Evolutionary conservation across 2,888 invertebrate species (phyloP).

Genomic region (Deilephila elpenor): DNA sequence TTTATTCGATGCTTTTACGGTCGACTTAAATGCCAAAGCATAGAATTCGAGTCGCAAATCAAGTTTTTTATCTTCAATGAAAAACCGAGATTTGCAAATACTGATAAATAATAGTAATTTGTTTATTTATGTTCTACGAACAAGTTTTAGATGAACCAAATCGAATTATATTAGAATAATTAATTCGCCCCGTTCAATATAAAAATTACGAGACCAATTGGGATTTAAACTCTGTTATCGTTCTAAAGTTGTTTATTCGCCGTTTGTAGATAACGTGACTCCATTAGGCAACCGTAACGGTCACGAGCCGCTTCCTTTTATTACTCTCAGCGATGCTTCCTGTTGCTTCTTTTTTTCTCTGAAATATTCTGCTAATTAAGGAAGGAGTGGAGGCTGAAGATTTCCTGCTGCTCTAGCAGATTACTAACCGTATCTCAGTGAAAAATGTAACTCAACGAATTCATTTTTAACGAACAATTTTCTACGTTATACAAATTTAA

Average conservation of each 20-base stretch:
- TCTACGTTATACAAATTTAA: constrained; percentile 54
- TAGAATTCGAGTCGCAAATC: constrained; percentile 76
- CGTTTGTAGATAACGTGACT: constrained; percentile 63
- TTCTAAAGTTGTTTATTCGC: constrained; percentile 59
- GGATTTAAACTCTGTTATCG: constrained; percentile 48
- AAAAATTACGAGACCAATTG: constrained; percentile 38
- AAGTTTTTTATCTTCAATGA: constrained; percentile 66
- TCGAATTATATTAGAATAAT: constrained; percentile 33
- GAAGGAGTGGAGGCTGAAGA: constrained; percentile 78
- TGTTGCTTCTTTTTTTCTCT: constrained; percentile 72
- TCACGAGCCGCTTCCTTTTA: constrained; percentile 71
- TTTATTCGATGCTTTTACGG: constrained; percentile 82
- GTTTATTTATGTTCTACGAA: not conserved
- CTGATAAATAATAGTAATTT: constrained; percentile 26
- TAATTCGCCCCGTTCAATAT: constrained; percentile 34
- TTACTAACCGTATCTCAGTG: constrained; percentile 72
- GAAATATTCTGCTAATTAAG: constrained; percentile 82
- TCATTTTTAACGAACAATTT: constrained; percentile 68
- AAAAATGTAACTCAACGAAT: constrained; percentile 69
- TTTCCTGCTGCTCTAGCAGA: constrained; percentile 79
- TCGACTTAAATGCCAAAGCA: constrained; percentile 82
- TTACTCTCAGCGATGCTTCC: constrained; percentile 71
- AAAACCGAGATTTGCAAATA: constrained; percentile 36
- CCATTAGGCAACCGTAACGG: constrained; percentile 69
- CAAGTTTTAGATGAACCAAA: not conserved